Base-by-base conservation (phyloP, 2,888 invertebrate genomes). In the Leptinotarsa haldemani region DNA sequence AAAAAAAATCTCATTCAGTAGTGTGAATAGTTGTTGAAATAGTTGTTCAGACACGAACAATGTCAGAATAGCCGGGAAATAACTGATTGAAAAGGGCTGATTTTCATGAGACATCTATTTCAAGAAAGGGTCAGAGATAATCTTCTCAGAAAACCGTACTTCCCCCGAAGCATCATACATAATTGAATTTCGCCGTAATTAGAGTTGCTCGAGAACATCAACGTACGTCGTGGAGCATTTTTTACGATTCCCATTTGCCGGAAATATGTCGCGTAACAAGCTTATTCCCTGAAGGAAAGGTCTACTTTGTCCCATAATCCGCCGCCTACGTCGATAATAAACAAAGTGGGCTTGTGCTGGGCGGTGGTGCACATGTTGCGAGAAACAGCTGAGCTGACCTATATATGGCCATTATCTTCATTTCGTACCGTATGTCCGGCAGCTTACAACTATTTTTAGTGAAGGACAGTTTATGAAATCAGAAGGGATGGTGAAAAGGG, bases 351-450 rank as follows among this genome's bases (percentile, higher is more conserved):
- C 58, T 58, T 58, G 58, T 58, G 25, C 58, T 9, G 40, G 40
- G 40, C 40, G 40, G 30, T 40, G 58, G 22, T 22, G 56, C 56
- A 58, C 25, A 25, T 58, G 56, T 58, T 25, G 56, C 56, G 56
- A 52, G 52, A 58, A 58, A 56, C 16, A 58, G 25, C 56, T 58
- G 56, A 58, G 22, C 22, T 58, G 22, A 58, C 22, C 56, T 58
- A 58, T 52, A 52, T 52, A 52, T 2, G 52, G 40, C 13, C 58
- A 58, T 58, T 58, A 58, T 13, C 58, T 58, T 25, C 15, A 58
- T 58, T 22, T 25, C 20, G 1, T 56, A 9, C 18, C n/a, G 52
- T 52, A 52, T 3, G 18, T 18, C 9, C 52, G 18, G 52, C 18
- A n/a, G 50, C 9, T 18, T 9, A 18, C 1, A 52, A n/a, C 18